Conservation (phyloP, 2,113 vertebrate genomes). For the Sander vitreus region DNA sequence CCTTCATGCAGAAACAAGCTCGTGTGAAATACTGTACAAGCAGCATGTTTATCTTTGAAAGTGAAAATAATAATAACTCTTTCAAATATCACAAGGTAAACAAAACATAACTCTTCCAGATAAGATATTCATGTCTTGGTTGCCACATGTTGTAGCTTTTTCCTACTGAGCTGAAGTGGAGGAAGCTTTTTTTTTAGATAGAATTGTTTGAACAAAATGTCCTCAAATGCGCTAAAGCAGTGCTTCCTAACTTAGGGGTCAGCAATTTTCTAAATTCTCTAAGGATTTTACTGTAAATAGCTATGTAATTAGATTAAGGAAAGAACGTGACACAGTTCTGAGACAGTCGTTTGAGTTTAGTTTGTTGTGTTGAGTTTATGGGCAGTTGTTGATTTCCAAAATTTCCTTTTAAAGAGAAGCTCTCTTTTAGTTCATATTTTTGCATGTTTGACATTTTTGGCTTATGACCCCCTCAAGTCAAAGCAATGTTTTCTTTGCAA, state of each 20-base stretch:
- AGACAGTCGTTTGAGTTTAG: background rate
- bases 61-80: background rate
- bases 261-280: background rate
- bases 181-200: constrained; percentile 3
- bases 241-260: background rate
- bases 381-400: too few species aligned
- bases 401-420: too few species aligned
- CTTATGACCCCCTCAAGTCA: background rate
- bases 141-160: constrained; percentile 21
- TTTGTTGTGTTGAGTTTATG: background rate
- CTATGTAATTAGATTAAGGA: background rate
- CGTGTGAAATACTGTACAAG: background rate
- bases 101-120: constrained; percentile 14
- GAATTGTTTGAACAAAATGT: constrained; percentile 13
- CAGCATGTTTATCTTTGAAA: constrained; percentile 8
- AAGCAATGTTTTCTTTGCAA: background rate
- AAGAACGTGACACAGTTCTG: background rate
- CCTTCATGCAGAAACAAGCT: background rate
- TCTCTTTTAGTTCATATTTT: too few species aligned
- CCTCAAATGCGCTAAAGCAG: background rate
- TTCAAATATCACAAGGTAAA: background rate
- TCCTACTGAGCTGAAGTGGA: background rate
- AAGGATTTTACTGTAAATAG: background rate
- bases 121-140: background rate
- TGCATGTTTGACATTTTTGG: background rate